Conservation (phyloP, 2,797 vertebrate species). For the Dendrocincla tyrannina region DNA sequence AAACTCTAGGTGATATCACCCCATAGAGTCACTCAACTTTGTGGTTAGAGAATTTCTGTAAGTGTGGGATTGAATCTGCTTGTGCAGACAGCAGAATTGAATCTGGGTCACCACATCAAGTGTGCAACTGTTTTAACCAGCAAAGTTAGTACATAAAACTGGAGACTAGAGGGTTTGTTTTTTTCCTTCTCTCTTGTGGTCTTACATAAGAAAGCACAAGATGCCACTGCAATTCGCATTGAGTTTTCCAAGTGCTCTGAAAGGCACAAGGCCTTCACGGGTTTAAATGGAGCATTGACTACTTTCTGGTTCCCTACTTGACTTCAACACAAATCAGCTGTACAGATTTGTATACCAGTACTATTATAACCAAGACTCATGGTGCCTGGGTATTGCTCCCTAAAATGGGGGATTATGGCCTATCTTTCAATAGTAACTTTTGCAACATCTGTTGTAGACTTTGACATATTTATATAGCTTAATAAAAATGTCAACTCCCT, state of each 20-base stretch:
- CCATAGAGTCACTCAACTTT: not conserved
- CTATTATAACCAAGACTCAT: not conserved
- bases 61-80: not conserved
- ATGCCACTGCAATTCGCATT: not conserved
- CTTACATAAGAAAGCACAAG: not conserved
- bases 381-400: not conserved
- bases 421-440: not conserved
- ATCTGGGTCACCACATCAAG: not conserved
- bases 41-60: not conserved
- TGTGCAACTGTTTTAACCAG: not conserved
- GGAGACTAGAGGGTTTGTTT: not conserved
- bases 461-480: not conserved
- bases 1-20: not conserved
- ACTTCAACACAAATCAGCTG: not conserved
- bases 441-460: not conserved
- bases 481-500: not conserved
- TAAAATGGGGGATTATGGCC: not conserved
- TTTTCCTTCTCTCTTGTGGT: accelerated
- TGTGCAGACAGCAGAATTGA: not conserved
- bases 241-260: not conserved
- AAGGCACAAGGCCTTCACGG: not conserved
- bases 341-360: not conserved
- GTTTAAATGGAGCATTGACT: not conserved
- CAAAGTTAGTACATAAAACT: not conserved
- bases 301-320: not conserved